Conservation (phyloP, 2,113 vertebrate genomes). For the Paralichthys olivaceus region DNA sequence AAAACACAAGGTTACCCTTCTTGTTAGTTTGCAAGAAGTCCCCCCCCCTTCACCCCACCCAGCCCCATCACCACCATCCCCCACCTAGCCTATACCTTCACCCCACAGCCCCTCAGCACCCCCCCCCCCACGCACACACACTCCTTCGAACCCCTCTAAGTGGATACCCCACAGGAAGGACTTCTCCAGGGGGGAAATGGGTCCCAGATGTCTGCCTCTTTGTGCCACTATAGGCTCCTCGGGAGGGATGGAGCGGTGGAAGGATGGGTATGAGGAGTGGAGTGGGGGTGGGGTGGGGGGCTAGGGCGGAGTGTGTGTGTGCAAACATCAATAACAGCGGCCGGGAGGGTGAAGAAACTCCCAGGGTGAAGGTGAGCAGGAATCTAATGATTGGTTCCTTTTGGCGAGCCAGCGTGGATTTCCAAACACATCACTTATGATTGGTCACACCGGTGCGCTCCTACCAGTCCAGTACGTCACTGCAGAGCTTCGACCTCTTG, state of each 20-base stretch:
- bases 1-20: not conserved
- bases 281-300: not conserved
- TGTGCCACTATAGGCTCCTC: conserved; percentile 76
- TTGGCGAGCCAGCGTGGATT: conserved; percentile 58
- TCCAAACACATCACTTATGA: conserved; percentile 68
- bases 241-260: conserved; percentile 72
- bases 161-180: conserved; percentile 85
- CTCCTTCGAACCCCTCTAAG: conserved; percentile 70
- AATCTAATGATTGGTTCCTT: conserved; percentile 66
- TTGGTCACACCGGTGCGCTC: conserved; percentile 53
- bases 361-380: conserved; percentile 70
- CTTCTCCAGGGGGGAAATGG: conserved; percentile 82
- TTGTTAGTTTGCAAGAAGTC: conserved; percentile 4
- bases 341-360: conserved; percentile 65
- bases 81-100: conserved; percentile 59
- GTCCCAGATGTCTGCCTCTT: conserved; percentile 81
- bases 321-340: conserved; percentile 68
- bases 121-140: not conserved
- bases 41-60: conserved; percentile 6
- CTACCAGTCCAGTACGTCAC: conserved; percentile 51
- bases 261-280: conserved; percentile 51
- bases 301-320: conserved; percentile 32
- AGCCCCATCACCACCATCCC: conserved; percentile 47
- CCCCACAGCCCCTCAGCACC: conserved; percentile 23
- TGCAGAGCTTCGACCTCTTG: conserved; percentile 17